Evolutionary conservation across 2,113 vertebrate genomes (phyloP).

Genomic region (Macquaria australasica): DNA sequence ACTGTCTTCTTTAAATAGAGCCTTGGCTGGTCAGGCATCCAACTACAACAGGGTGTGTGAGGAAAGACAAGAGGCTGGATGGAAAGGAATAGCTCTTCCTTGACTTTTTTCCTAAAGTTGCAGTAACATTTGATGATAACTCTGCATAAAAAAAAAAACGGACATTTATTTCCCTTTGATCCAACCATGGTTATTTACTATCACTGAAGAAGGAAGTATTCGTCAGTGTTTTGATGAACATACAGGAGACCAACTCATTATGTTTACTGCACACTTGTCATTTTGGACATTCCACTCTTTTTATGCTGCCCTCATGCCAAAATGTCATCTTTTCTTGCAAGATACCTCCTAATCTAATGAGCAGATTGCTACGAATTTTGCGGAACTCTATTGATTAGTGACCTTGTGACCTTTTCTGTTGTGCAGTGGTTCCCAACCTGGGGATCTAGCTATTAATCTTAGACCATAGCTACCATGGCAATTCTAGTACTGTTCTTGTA

Average conservation of each 20-base stretch:
- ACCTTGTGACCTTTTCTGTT: background rate
- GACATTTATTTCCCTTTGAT: background rate
- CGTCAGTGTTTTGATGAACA: background rate
- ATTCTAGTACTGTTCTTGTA: background rate
- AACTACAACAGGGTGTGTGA: constrained; percentile 54
- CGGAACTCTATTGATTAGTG: background rate
- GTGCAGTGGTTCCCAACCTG: too few relatives aligned
- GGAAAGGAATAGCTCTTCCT: background rate
- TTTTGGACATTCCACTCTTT: background rate
- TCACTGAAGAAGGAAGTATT: too few relatives aligned
- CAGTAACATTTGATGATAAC: background rate
- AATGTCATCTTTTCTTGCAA: background rate
- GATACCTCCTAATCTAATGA: background rate
- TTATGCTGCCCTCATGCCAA: background rate
- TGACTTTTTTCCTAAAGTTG: constrained; percentile 1
- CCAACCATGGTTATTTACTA: background rate
- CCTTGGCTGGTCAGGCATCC: constrained; percentile 38
- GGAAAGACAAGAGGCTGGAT: background rate
- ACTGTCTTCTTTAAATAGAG: constrained; percentile 81
- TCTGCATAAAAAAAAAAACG: background rate
- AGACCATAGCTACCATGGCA: too few relatives aligned
- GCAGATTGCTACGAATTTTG: background rate
- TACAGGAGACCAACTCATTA: background rate
- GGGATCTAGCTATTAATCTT: too few relatives aligned
- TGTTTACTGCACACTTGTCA: background rate